Conservation (phyloP, 2,113 vertebrate species). For the Grus americana region DNA sequence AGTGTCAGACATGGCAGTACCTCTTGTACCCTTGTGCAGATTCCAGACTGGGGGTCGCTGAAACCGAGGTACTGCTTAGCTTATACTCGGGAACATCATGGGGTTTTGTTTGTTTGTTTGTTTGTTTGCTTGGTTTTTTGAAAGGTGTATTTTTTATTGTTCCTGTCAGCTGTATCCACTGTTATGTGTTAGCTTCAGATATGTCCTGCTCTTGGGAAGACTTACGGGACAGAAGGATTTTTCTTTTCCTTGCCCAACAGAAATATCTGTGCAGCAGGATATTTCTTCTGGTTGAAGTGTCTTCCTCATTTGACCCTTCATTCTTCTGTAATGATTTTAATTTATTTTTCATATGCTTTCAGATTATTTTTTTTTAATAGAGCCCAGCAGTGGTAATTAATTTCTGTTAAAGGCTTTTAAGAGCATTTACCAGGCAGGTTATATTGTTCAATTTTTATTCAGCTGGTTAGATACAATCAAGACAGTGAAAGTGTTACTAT, state of each 20-base stretch:
- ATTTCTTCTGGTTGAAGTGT: not conserved
- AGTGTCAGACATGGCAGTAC: fast-evolving
- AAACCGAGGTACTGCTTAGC: not conserved
- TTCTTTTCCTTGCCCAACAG: not conserved
- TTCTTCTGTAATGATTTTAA: not conserved
- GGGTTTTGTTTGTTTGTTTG: not conserved
- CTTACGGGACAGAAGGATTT: not conserved
- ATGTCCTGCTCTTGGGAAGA: not conserved
- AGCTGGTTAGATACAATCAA: not conserved
- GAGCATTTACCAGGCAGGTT: not conserved
- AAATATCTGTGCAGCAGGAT: not conserved
- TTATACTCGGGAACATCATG: fast-evolving
- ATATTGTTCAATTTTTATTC: not conserved
- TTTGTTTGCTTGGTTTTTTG: not conserved
- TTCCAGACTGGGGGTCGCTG: not conserved
- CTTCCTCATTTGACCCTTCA: not conserved
- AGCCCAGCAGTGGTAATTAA: not conserved
- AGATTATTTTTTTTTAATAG: not conserved
- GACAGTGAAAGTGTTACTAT: not conserved
- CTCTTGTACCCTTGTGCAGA: not conserved
- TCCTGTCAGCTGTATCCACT: not conserved
- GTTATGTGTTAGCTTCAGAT: not conserved
- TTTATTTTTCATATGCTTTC: not conserved
- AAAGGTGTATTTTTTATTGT: not conserved
- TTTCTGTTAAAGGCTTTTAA: not conserved